A percentile compares a stretch with the other conserved stretches of the same genome.
phyloP scores from a whole-genome alignment of 1,140 invertebrate genomes.

The Calephelis virginiensis region DNA sequence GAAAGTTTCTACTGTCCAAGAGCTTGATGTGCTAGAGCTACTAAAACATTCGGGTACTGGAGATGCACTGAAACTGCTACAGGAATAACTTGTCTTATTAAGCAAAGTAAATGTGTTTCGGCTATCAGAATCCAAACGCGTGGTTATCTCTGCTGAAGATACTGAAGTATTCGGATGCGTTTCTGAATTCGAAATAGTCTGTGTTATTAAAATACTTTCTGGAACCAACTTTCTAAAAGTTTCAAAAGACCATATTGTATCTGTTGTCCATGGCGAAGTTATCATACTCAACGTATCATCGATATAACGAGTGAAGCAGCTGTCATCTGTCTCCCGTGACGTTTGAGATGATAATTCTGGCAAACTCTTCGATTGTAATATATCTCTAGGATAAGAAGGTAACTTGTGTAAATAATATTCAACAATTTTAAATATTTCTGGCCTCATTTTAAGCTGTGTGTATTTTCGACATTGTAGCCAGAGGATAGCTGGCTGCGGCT shows the following conservation, averaged over 20 bases:
- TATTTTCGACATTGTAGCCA: slow-evolving; percentile 55
- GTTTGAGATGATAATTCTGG: slow-evolving; percentile 19
- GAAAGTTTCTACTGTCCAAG: slow-evolving; percentile 48
- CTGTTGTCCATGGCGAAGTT: slow-evolving; percentile 48
- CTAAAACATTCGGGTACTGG: not conserved
- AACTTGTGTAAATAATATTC: slow-evolving; percentile 5
- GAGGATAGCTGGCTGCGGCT: slow-evolving; percentile 54
- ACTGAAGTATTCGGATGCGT: not conserved
- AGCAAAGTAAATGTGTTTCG: not conserved
- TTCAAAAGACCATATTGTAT: slow-evolving; percentile 31
- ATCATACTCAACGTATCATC: slow-evolving; percentile 52
- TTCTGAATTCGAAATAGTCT: not conserved
- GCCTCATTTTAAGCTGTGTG: slow-evolving; percentile 47
- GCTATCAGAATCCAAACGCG: not conserved
- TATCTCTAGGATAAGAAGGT: not conserved
- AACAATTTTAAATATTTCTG: not conserved
- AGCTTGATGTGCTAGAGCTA: slow-evolving; percentile 33
- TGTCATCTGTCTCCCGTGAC: not conserved
- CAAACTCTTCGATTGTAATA: slow-evolving; percentile 21
- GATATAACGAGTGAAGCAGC: slow-evolving; percentile 18
- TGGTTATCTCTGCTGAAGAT: not conserved
- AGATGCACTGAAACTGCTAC: not conserved
- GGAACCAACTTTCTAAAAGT: not conserved
- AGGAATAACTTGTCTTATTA: not conserved
- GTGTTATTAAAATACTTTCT: not conserved